These are phyloP conservation scores for Ruditapes philippinarum DNA, from an alignment of 1,140 invertebrate genomes.

Conservation along the genomic window DNA sequence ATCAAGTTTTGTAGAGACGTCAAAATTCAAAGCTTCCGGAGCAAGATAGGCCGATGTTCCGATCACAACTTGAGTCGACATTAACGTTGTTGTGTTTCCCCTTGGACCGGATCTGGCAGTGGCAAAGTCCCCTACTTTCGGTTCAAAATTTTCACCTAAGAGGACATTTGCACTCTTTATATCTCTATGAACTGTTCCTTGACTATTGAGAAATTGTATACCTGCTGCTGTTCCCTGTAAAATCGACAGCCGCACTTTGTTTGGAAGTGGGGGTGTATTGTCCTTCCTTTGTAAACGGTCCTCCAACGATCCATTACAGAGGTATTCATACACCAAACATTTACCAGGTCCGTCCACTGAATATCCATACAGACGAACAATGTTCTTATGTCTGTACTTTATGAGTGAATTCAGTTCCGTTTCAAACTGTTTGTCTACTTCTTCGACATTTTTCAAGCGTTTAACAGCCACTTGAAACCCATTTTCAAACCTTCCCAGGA, in stretches of 20 bases:
- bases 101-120: constrained; percentile 89
- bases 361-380: constrained; percentile 90
- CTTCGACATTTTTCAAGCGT: constrained; percentile 85
- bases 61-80: constrained; percentile 88
- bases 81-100: constrained; percentile 80
- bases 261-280: constrained; percentile 83
- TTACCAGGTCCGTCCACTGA: constrained; percentile 89
- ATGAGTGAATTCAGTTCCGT: constrained; percentile 88
- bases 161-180: constrained; percentile 93
- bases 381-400: constrained; percentile 89
- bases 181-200: constrained; percentile 91
- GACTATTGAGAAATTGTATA: constrained; percentile 89
- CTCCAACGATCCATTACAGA: constrained; percentile 90
- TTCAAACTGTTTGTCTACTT: constrained; percentile 89
- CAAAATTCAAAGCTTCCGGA: constrained; percentile 90
- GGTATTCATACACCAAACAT: constrained; percentile 91
- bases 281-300: constrained; percentile 88
- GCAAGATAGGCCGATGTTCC: constrained; percentile 93
- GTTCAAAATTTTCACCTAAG: constrained; percentile 89
- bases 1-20: constrained; percentile 92
- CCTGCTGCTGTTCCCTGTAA: constrained; percentile 89
- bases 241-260: constrained; percentile 89
- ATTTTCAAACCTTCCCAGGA: constrained; percentile 87
- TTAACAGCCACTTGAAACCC: constrained; percentile 89
- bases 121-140: constrained; percentile 93